Base-by-base conservation (phyloP, 2,888 invertebrate species). In the Drosophila pegasa region DNA sequence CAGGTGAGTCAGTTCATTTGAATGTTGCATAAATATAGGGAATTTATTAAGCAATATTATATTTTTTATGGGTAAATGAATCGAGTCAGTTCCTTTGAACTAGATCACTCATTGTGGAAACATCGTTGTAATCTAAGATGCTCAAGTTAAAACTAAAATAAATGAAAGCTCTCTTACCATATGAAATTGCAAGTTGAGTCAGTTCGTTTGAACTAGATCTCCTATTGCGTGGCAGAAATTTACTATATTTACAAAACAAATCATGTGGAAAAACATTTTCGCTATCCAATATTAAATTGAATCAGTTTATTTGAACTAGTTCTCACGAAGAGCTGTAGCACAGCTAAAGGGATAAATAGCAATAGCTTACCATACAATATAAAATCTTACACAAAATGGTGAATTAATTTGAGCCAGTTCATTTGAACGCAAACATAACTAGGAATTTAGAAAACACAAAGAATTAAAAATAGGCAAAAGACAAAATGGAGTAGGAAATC, bases 1-100 rank as follows among this genome's bases (percentile, higher is more conserved):
- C 18, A 14, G 16, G 16, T 27, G 43, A 45, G 10, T 9, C 12
- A 38, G 47, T 47, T 56, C 56, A 27, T n/a, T 27, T 27, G 48
- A 57, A 37, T 25, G 3, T 0, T 1, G 20, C 20, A 31, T 10
- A 12, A 12, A 35, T 35, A 35, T 35, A 6, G 33, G n/a, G 14
- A 35, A 35, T 2, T 31, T 12, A 25, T 4, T 25, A 4, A 25
- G 3, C 3, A 25, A 31, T 31, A 6, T 31, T 31, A 12, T 3
- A 31, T 2, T 2, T 31, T 10, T 31, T 12, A 31, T 3, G 12
- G 0, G 12, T 12, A 12, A 31, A 12, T 3, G 3, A 31, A 12
- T 12, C 20, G 18, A 20, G 8, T 6, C 8, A 29, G 52, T 40
- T 40, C 52, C 18, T n/a, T 27, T 45, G 45, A 56, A 27, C 22